Evolutionary conservation across 30 jellyfish, hydroid and myxozoan genomes (phyloP).

Genomic region (Hydra vulgaris): DNA sequence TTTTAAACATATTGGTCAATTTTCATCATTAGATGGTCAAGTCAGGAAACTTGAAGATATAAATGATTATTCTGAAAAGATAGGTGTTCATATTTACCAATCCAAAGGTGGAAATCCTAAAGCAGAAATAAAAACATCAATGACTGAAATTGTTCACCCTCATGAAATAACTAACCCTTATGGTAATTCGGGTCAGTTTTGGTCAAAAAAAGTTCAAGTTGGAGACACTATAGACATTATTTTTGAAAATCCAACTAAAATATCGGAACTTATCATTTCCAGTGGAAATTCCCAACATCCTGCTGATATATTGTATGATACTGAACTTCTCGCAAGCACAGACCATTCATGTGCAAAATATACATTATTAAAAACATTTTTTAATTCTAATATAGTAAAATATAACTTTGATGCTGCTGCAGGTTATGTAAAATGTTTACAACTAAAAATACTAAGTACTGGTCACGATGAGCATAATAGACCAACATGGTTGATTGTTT

Average conservation of each 20-base stretch:
- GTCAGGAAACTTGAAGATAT: constrained; percentile 74
- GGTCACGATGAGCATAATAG: constrained; percentile 44
- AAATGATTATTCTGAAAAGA: constrained; percentile 1
- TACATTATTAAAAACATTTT: constrained; percentile 4
- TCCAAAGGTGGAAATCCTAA: constrained; percentile 44
- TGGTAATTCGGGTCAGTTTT: constrained; percentile 42
- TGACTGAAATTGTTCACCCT: constrained; percentile 40
- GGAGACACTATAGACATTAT: constrained; percentile 52
- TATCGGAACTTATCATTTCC: constrained; percentile 38
- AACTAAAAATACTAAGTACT: constrained; percentile 28
- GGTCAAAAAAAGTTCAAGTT: constrained; percentile 53
- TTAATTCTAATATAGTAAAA: constrained; percentile 28
- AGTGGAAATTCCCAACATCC: constrained; percentile 73
- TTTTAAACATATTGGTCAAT: constrained; percentile 73
- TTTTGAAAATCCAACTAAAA: constrained; percentile 15
- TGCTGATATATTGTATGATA: constrained; percentile 41
- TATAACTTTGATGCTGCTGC: constrained; percentile 1
- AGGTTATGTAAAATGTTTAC: constrained; percentile 60
- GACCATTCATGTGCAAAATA: constrained; percentile 26
- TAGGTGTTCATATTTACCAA: constrained; percentile 11
- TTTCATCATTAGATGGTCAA: constrained; percentile 88
- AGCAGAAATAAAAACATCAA: constrained; percentile 46
- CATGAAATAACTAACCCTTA: constrained; percentile 45
- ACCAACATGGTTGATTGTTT: constrained; percentile 60
- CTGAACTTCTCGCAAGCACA: constrained; percentile 46